Base-by-base conservation (phyloP, 2,888 invertebrate genomes). In the Melanophora roralis region DNA sequence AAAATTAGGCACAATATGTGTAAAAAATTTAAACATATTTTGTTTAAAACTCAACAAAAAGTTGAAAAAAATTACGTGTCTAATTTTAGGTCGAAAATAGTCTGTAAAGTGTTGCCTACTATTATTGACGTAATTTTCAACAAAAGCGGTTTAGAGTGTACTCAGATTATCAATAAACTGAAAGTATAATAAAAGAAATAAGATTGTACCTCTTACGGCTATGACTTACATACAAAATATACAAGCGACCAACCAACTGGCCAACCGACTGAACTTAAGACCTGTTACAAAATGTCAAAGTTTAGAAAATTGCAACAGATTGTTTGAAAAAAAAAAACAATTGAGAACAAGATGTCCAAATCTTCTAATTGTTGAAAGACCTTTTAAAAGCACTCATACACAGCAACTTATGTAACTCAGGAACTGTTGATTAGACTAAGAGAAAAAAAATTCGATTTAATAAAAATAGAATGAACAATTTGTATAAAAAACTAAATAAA, bases 301-400 rank as follows among this genome's bases (percentile, higher is more conserved):
- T 72, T 79, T 62, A 75, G 49, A 75, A 59, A 75, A 79, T 71
- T 79, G 71, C 79, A 79, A 75, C 79, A 79, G 79, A 75, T 75
- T 75, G 71, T 36, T 64, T 23, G 21, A 38, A 21, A 45, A 12
- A 45, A 21, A 16, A 60, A 40, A 45, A 27, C 11, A 55, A 47
- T 27, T 27, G n/a, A 59, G 43, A 16, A 60, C 32, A 60, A 69
- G 19, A 65, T 65, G 65, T 53, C 21, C 19, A 75, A 79, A 79
- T 67, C 60, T 59, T 72, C 60, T 79, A 79, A 79, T 79, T 79
- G 79, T 79, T 75, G 79, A 65, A 79, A 60, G 74, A 47, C 53
- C 60, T 57, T 27, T 57, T 45, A 23, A 62, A 62, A 34, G 43
- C 19, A 65, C 57, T 14, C 6, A 49, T 27, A 34, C 38, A 32